Conservation (phyloP, 2,797 vertebrate species). For the Oreonectes daqikongensis region DNA sequence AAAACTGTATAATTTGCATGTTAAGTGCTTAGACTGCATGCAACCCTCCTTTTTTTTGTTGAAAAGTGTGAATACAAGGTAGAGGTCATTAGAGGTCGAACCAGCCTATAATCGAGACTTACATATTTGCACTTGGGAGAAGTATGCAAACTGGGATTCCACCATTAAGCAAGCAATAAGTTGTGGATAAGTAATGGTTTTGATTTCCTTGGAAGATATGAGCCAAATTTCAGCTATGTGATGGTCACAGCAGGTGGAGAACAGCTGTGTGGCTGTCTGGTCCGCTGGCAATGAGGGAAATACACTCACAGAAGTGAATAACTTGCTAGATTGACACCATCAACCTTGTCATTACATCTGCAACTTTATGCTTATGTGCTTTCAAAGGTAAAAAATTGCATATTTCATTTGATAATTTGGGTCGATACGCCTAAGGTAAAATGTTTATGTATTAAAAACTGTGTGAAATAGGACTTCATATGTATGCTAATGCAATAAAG, state of each 20-base stretch:
- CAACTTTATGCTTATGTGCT: neutral
- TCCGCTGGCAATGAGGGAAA: neutral
- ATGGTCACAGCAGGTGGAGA: constrained; percentile 65
- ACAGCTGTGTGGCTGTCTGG: constrained; percentile 62
- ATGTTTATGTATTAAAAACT: neutral
- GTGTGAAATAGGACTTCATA: neutral
- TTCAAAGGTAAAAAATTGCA: neutral
- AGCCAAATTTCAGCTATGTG: constrained; percentile 29
- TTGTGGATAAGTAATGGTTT: neutral
- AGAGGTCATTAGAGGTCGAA: neutral
- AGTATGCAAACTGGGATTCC: constrained; percentile 1
- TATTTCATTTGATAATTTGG: neutral
- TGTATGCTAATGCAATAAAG: neutral
- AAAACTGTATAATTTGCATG: neutral
- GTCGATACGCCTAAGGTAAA: neutral
- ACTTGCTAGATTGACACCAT: constrained; percentile 4
- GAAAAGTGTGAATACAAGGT: too few relatives aligned
- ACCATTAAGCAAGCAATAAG: neutral
- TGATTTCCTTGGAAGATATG: constrained; percentile 1
- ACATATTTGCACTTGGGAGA: neutral
- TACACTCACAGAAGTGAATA: neutral
- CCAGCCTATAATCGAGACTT: neutral
- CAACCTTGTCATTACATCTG: neutral
- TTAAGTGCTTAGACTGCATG: neutral
- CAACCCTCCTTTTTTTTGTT: too few relatives aligned